These are phyloP conservation scores for Petrocephalus zakoni DNA, from an alignment of 2,113 vertebrate species.

Conservation along the genomic window DNA sequence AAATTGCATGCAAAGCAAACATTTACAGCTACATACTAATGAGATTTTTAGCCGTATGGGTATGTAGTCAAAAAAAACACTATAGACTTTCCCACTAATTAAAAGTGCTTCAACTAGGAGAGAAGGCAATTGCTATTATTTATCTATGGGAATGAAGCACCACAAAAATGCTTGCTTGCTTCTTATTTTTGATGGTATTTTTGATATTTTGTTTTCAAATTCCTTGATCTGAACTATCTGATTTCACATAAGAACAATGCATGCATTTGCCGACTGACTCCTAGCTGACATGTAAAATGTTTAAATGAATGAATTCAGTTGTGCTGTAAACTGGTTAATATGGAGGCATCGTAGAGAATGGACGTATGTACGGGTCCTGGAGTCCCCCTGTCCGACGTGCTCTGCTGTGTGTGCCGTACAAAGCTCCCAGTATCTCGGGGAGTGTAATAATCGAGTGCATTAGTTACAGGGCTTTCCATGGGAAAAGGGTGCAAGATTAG, in stretches of 20 bases:
- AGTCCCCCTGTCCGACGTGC: constrained; percentile 24
- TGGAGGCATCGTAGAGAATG: constrained; percentile 32
- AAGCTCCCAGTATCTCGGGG: constrained; percentile 49
- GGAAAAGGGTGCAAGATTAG: constrained; percentile 62
- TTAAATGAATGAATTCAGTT: constrained; percentile 23
- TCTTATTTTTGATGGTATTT: not conserved
- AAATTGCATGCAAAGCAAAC: constrained; percentile 38
- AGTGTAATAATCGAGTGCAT: constrained; percentile 53
- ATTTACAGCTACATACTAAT: constrained; percentile 32
- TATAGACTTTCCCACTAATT: not conserved
- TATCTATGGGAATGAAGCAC: not conserved
- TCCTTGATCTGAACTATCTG: not conserved
- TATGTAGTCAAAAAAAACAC: not conserved
- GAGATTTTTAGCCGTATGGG: not conserved
- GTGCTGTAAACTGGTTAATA: constrained; percentile 11
- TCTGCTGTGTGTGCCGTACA: constrained; percentile 35
- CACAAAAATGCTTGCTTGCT: not conserved
- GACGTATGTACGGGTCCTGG: constrained; percentile 8
- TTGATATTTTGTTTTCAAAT: constrained; percentile 5
- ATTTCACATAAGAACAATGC: not conserved
- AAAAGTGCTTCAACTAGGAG: not conserved
- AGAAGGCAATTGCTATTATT: not conserved
- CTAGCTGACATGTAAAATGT: not conserved
- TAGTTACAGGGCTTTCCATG: constrained; percentile 57
- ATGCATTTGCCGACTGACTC: not conserved